Evolutionary conservation across 1,140 invertebrate species (phyloP).

Genomic region (Neodiprion fabricii): DNA sequence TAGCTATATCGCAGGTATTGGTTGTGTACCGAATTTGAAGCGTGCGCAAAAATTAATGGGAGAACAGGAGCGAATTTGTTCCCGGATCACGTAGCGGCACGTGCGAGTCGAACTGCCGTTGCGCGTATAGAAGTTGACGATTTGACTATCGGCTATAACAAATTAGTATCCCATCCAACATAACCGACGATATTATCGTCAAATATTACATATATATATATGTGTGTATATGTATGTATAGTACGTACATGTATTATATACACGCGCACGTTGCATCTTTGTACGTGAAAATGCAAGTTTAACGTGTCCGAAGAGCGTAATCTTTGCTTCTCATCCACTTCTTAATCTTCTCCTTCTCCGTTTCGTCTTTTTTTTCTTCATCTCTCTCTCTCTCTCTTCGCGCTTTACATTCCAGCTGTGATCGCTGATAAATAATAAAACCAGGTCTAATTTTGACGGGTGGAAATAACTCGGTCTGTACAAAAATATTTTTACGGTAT

Average conservation of each 20-base stretch:
- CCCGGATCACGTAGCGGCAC: conserved; percentile 1
- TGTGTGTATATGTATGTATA: neutral
- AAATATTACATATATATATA: neutral
- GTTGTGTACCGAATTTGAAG: neutral
- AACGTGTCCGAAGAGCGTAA: no score
- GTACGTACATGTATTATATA: neutral
- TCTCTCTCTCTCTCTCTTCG: no score
- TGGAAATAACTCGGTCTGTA: no score
- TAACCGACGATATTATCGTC: neutral
- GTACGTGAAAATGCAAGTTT: no score
- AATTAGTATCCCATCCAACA: neutral
- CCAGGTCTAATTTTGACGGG: no score
- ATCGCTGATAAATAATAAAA: no score
- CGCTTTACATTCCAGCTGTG: no score
- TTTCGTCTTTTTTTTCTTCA: no score
- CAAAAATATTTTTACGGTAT: no score
- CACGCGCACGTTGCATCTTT: neutral
- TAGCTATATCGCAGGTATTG: no score
- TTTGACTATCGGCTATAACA: neutral
- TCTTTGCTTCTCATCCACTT: no score
- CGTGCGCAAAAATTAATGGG: neutral
- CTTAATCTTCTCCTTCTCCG: no score
- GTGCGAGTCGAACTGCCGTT: neutral
- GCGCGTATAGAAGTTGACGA: neutral
- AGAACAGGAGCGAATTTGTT: neutral